phyloP scores from a whole-genome alignment of 2,888 invertebrate species.

The Blastobasis adustella region DNA sequence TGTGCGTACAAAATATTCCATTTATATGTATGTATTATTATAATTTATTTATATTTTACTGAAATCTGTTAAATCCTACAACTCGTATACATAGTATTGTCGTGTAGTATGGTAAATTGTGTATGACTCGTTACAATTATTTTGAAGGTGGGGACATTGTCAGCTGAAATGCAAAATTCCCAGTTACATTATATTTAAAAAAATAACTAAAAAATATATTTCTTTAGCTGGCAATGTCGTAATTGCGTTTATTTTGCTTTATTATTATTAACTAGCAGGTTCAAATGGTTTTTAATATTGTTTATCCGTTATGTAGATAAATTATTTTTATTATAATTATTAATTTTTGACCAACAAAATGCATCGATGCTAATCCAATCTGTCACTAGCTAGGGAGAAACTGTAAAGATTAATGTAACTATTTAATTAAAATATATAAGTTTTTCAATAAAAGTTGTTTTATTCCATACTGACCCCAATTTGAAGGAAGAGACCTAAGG shows the following conservation, averaged over 20 bases:
- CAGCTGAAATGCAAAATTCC: background rate
- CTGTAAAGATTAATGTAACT: constrained; percentile 73
- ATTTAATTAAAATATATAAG: constrained; percentile 74
- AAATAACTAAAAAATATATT: constrained; percentile 10
- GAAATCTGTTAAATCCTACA: constrained; percentile 23
- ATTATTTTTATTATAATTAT: constrained; percentile 63
- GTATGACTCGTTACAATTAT: constrained; percentile 19
- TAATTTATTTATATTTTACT: no score
- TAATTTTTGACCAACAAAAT: constrained; percentile 67
- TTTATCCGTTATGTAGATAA: constrained; percentile 65
- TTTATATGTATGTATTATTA: constrained; percentile 30
- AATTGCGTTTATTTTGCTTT: constrained; percentile 32
- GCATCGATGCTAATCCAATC: constrained; percentile 63
- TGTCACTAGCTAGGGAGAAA: constrained; percentile 70
- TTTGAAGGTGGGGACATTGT: no score
- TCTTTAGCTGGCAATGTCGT: constrained; percentile 36
- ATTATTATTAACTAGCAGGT: constrained; percentile 41
- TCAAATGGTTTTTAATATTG: constrained; percentile 51
- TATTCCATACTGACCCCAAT: constrained; percentile 8
- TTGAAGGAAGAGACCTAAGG: no score
- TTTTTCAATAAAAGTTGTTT: constrained; percentile 52
- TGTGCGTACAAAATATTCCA: constrained; percentile 46
- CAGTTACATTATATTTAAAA: constrained; percentile 25
- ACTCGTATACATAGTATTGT: constrained; percentile 42
- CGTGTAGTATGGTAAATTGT: constrained; percentile 34